Conservation (phyloP, 2,797 vertebrate genomes). For the Chaenodraco wilsoni region DNA sequence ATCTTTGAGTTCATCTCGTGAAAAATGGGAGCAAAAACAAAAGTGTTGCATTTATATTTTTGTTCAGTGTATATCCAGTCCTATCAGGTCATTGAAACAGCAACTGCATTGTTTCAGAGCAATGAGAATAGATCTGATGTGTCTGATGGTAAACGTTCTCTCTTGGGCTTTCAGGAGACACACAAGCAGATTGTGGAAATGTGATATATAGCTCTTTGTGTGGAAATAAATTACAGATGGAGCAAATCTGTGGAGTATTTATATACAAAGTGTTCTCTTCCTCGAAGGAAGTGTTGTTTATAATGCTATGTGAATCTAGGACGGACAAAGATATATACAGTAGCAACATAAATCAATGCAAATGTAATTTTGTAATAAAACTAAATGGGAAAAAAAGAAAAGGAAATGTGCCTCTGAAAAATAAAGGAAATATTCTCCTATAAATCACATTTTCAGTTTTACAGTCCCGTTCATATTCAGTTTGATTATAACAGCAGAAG, state of each 20-base stretch:
- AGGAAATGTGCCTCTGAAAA: background rate
- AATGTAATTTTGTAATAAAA: background rate
- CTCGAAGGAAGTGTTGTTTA: background rate
- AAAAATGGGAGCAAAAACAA: too few species aligned
- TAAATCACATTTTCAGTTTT: background rate
- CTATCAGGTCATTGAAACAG: slow-evolving; percentile 41
- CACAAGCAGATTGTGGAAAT: slow-evolving; percentile 27
- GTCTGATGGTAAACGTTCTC: background rate
- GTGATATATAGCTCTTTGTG: slow-evolving; percentile 19
- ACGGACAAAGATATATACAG: background rate
- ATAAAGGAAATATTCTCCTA: background rate
- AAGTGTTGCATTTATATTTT: too few species aligned
- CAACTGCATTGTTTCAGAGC: slow-evolving; percentile 40
- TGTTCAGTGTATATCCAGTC: slow-evolving; percentile 29
- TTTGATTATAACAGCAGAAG: background rate
- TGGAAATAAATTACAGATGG: slow-evolving; percentile 41
- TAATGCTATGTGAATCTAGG: background rate
- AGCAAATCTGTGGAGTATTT: slow-evolving; percentile 22
- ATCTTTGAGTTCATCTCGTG: too few species aligned
- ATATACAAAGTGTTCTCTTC: background rate
- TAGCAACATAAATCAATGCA: background rate
- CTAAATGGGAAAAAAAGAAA: background rate
- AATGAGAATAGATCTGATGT: slow-evolving; percentile 14
- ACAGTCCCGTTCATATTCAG: background rate
- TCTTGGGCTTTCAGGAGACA: slow-evolving; percentile 22